A percentile compares a stretch with the other conserved stretches of the same genome.
Evolutionary conservation across 2,113 vertebrate genomes (phyloP).

Genomic region (Myanophis thanlyinensis): DNA sequence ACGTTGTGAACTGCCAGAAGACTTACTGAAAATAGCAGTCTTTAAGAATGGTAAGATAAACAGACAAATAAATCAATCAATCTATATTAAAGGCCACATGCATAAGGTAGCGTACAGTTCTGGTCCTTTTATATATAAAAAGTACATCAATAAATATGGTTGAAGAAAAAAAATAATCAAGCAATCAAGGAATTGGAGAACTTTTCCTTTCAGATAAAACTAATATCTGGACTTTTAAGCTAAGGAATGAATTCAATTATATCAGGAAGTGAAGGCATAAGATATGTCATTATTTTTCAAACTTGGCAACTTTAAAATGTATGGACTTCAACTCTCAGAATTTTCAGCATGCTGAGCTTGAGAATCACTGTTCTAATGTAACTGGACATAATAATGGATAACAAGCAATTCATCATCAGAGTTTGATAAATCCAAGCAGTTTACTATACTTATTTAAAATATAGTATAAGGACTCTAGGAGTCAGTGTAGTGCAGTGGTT

Average conservation of each 20-base stretch:
- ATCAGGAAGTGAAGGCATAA: neutral
- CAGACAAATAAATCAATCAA: neutral
- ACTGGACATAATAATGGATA: neutral
- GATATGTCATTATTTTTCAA: neutral
- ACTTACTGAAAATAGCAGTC: neutral
- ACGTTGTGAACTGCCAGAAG: neutral
- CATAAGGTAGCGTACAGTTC: neutral
- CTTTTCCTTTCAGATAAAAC: neutral
- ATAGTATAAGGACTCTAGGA: neutral
- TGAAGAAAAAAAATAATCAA: neutral
- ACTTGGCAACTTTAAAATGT: neutral
- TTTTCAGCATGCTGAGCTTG: neutral
- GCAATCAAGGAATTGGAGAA: neutral
- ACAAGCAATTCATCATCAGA: neutral
- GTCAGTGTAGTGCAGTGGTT: neutral
- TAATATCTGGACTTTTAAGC: neutral
- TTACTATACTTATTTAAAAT: neutral
- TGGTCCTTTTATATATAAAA: neutral
- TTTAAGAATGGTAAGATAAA: neutral
- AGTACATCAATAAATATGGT: neutral
- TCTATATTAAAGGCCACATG: neutral
- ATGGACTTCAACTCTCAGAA: neutral
- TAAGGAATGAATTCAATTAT: neutral
- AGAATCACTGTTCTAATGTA: neutral
- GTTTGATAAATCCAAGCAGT: neutral